phyloP scores from a whole-genome alignment of 35 echinoderm and acorn worm species.

The Amphiura filiformis region DNA sequence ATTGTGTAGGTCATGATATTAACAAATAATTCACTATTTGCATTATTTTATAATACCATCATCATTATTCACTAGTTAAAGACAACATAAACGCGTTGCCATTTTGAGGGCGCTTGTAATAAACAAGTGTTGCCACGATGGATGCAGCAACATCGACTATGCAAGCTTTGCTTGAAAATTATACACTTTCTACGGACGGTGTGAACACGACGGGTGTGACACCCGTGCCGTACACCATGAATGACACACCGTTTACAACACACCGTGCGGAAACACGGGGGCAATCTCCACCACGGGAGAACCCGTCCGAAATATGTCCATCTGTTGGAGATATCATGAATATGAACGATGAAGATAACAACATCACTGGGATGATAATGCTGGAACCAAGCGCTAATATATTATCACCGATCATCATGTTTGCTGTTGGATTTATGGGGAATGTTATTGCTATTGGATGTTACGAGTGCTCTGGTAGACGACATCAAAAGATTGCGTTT shows the following conservation, averaged over 20 bases:
- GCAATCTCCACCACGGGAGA: background rate
- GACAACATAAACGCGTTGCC: too few relatives aligned
- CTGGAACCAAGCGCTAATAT: constrained; percentile 74
- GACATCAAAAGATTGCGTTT: constrained; percentile 66
- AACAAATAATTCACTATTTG: too few relatives aligned
- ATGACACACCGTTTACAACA: background rate
- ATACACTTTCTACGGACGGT: background rate
- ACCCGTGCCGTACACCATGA: background rate
- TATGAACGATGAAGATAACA: background rate
- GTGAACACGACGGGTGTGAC: background rate
- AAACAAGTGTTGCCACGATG: background rate
- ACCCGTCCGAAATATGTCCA: background rate
- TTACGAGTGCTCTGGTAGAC: constrained; percentile 64
- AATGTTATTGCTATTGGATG: constrained; percentile 82
- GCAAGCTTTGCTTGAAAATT: background rate
- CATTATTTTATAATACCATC: too few relatives aligned
- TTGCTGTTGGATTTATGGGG: constrained; percentile 51
- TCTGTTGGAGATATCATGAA: background rate
- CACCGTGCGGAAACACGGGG: background rate
- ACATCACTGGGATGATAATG: constrained; percentile 49
- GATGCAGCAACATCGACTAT: background rate
- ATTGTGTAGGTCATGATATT: too few relatives aligned
- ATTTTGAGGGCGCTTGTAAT: background rate
- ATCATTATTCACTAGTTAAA: too few relatives aligned
- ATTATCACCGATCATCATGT: constrained; percentile 73